phyloP scores from a whole-genome alignment of 2,888 invertebrate genomes.

The Andrena dorsata region DNA sequence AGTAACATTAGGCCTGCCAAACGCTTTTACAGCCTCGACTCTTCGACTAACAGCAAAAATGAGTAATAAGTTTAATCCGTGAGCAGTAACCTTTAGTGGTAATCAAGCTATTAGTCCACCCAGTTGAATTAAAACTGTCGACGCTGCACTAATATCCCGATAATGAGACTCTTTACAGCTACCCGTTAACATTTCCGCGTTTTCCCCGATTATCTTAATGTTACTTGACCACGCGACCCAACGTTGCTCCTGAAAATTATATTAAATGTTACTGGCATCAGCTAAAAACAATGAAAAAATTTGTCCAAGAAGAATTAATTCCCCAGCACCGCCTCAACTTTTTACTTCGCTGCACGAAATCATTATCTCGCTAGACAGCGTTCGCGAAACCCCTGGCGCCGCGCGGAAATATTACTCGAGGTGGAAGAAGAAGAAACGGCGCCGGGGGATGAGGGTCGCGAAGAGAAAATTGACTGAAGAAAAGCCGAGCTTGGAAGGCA shows the following conservation, averaged over 20 bases:
- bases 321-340: background rate
- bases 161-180: slow-evolving; percentile 17
- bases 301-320: background rate
- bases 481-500: slow-evolving; percentile 73
- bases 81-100: background rate
- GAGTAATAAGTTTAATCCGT: slow-evolving; percentile 25
- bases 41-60: slow-evolving; percentile 17
- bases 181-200: slow-evolving; percentile 23
- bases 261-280: no score
- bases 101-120: slow-evolving; percentile 21
- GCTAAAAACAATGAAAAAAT: no score
- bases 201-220: slow-evolving; percentile 1
- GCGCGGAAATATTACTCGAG: slow-evolving; percentile 23
- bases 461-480: slow-evolving; percentile 77
- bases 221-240: background rate
- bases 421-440: background rate
- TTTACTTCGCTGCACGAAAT: background rate
- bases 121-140: slow-evolving; percentile 22
- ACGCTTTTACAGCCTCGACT: background rate
- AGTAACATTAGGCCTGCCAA: slow-evolving; percentile 31
- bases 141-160: slow-evolving; percentile 9
- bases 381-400: slow-evolving; percentile 4
- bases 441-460: slow-evolving; percentile 28
- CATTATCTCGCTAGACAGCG: slow-evolving; percentile 30
- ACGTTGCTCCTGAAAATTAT: no score